These are phyloP conservation scores for Hydrotaea diabolus DNA, from an alignment of 2,888 invertebrate genomes.

Conservation along the genomic window DNA sequence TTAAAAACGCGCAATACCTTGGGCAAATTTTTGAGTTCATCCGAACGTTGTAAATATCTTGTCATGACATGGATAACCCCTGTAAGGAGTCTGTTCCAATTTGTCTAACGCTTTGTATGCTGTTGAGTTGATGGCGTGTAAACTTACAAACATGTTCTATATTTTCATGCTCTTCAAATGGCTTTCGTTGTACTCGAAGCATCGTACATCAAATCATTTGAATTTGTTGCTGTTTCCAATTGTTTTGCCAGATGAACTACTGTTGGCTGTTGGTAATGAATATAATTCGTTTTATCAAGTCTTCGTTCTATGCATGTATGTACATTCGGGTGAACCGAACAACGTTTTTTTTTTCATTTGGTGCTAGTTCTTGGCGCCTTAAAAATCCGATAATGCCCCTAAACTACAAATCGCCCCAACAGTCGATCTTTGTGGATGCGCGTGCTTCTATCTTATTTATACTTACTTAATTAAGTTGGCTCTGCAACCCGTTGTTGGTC, in stretches of 20 bases:
- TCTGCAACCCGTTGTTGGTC: too few relatives aligned
- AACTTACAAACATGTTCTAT: slow-evolving; percentile 21
- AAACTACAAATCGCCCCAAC: too few relatives aligned
- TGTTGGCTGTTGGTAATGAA: slow-evolving; percentile 54
- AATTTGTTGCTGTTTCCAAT: slow-evolving; percentile 20
- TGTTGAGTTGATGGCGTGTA: slow-evolving; percentile 7
- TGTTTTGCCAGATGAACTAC: slow-evolving; percentile 11
- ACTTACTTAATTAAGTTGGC: too few relatives aligned
- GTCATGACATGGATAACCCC: not conserved
- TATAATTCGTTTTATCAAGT: slow-evolving; percentile 56
- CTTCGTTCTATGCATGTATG: not conserved
- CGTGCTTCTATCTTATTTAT: too few relatives aligned
- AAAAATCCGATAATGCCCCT: too few relatives aligned
- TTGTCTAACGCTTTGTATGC: slow-evolving; percentile 10
- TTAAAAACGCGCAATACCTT: too few relatives aligned
- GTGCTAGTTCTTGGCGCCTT: too few relatives aligned
- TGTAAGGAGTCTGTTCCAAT: not conserved
- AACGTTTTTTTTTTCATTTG: too few relatives aligned
- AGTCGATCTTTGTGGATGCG: too few relatives aligned
- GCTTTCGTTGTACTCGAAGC: slow-evolving; percentile 12
- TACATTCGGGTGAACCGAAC: too few relatives aligned
- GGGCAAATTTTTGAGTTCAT: too few relatives aligned
- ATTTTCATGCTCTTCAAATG: slow-evolving; percentile 22
- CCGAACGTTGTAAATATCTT: too few relatives aligned
- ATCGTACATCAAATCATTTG: slow-evolving; percentile 5